These are phyloP conservation scores for Corythornis leucogaster DNA, from an alignment of 2,797 vertebrate species.

Conservation along the genomic window DNA sequence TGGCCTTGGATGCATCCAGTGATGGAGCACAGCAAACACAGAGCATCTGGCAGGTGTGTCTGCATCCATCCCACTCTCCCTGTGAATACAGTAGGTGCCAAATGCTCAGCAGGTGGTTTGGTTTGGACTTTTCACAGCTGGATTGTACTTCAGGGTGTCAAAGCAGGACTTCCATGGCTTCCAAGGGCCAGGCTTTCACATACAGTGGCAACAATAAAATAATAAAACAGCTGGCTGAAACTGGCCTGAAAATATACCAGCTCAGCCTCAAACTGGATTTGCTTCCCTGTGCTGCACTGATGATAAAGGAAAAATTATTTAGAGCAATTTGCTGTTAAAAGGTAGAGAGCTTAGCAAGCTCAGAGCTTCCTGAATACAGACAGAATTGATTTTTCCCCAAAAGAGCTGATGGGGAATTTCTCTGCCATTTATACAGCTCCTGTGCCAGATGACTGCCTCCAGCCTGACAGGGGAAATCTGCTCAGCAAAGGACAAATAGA, in stretches of 20 bases:
- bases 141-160: not conserved
- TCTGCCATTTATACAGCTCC: conserved; percentile 13
- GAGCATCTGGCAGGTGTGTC: not conserved
- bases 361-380: conserved; percentile 23
- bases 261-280: conserved; percentile 24
- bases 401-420: conserved; percentile 62
- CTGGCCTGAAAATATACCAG: not conserved
- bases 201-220: not conserved
- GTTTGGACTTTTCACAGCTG: not conserved
- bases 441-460: not conserved
- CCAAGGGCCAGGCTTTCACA: not conserved
- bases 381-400: conserved; percentile 46
- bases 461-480: not conserved
- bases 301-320: conserved; percentile 58
- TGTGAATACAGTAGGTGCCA: not conserved
- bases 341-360: conserved; percentile 48
- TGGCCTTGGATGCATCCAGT: no score
- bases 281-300: conserved; percentile 12
- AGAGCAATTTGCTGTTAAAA: conserved; percentile 54
- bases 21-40: not conserved
- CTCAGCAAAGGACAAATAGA: not conserved
- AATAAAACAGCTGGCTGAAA: not conserved
- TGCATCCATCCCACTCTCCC: not conserved
- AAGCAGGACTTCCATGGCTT: not conserved
- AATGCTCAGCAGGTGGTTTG: not conserved